Evolutionary conservation across 1,140 invertebrate species (phyloP).

Genomic region (Aethina tumida): DNA sequence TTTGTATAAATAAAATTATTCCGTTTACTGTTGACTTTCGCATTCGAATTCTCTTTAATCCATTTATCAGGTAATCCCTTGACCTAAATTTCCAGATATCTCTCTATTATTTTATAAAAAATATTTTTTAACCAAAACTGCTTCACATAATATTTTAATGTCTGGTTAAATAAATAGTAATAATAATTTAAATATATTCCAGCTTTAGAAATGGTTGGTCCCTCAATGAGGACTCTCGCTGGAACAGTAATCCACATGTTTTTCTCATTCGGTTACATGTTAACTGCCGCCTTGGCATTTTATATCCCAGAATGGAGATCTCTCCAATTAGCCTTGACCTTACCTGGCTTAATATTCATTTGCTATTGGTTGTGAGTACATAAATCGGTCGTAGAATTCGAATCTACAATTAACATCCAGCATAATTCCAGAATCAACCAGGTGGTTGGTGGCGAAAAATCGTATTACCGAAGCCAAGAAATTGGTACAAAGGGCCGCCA

Average conservation of each 20-base stretch:
- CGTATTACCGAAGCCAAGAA: slow-evolving; percentile 56
- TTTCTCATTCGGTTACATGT: slow-evolving; percentile 66
- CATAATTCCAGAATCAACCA: slow-evolving; percentile 73
- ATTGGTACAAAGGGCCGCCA: slow-evolving; percentile 57
- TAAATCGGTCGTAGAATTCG: not conserved
- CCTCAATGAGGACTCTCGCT: slow-evolving; percentile 58
- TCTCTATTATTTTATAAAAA: too few relatives aligned
- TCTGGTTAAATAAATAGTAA: too few relatives aligned
- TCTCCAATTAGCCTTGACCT: slow-evolving; percentile 61
- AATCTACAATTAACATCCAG: slow-evolving; percentile 16
- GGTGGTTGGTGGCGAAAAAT: slow-evolving; percentile 73
- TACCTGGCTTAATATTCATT: slow-evolving; percentile 59
- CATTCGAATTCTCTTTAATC: too few relatives aligned
- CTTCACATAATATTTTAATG: too few relatives aligned
- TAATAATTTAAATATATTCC: too few relatives aligned
- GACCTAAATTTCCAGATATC: too few relatives aligned
- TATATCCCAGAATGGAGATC: slow-evolving; percentile 63
- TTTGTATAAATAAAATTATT: too few relatives aligned
- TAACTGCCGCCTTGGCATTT: slow-evolving; percentile 61
- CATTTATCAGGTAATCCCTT: too few relatives aligned
- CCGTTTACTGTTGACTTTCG: too few relatives aligned
- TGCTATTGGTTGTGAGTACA: slow-evolving; percentile 65
- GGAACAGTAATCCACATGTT: slow-evolving; percentile 68
- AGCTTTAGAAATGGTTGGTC: slow-evolving; percentile 78
- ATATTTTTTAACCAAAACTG: too few relatives aligned